phyloP scores from a whole-genome alignment of 2,797 vertebrate species.

The Squalus acanthias region DNA sequence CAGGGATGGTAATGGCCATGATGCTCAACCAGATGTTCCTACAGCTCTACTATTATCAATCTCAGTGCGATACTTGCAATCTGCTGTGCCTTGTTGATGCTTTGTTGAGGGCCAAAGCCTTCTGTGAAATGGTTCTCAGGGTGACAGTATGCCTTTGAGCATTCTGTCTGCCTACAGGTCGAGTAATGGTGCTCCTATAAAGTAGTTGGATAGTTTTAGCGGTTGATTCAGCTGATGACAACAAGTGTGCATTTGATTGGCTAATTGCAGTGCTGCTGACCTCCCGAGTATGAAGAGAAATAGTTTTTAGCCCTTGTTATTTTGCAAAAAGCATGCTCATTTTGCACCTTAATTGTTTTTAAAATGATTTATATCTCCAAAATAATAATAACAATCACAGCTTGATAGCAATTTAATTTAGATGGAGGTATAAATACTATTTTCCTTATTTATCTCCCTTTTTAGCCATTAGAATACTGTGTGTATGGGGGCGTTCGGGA shows the following conservation, averaged over 20 bases:
- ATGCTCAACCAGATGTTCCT: background rate
- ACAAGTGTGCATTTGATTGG: background rate
- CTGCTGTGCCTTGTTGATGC: no score
- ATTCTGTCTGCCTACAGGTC: background rate
- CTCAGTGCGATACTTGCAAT: background rate
- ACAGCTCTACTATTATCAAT: background rate
- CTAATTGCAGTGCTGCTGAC: background rate
- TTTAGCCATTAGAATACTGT: background rate
- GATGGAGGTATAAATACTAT: background rate
- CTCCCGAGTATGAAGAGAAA: background rate
- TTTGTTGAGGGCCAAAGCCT: background rate
- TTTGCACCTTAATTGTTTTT: background rate
- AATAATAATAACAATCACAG: background rate
- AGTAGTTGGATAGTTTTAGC: background rate
- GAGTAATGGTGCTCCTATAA: background rate
- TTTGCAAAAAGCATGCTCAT: background rate
- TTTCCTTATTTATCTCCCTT: background rate
- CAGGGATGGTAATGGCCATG: background rate
- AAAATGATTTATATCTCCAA: background rate
- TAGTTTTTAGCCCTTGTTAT: background rate
- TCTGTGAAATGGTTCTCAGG: background rate
- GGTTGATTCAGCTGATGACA: background rate
- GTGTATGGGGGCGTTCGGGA: background rate
- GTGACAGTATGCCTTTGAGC: background rate
- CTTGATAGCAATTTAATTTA: background rate